A percentile compares a stretch with the other conserved stretches of the same genome.
phyloP scores from a whole-genome alignment of 64 coral and sea anemone genomes.

The Acropora yongei region DNA sequence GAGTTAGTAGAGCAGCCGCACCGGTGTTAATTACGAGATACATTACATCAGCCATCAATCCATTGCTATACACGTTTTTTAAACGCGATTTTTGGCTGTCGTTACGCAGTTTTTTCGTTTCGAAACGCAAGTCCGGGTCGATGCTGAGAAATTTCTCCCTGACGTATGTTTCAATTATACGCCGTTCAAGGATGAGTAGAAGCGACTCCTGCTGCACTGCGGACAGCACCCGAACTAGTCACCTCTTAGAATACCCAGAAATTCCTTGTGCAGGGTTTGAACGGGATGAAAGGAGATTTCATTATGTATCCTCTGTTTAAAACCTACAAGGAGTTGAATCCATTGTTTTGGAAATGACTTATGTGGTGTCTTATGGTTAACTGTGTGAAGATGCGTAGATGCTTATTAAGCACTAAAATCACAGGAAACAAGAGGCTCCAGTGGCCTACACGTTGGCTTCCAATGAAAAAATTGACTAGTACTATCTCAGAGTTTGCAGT shows the following conservation, averaged over 20 bases:
- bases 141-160: not conserved
- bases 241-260: not conserved
- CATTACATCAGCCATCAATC: slow-evolving; percentile 24
- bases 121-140: not conserved
- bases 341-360: too few relatives aligned
- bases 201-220: not conserved
- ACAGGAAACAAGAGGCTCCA: too few relatives aligned
- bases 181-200: not conserved
- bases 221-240: not conserved
- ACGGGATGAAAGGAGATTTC: not conserved
- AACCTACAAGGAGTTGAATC: not conserved
- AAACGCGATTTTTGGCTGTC: slow-evolving; percentile 46
- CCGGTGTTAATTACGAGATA: not conserved
- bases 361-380: too few relatives aligned
- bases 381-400: too few relatives aligned
- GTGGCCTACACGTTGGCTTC: too few relatives aligned
- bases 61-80: slow-evolving; percentile 38
- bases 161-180: not conserved
- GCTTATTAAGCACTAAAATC: too few relatives aligned
- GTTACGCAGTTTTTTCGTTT: not conserved
- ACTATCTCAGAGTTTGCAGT: too few relatives aligned
- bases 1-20: not conserved
- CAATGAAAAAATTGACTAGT: too few relatives aligned
- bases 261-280: not conserved
- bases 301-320: not conserved